phyloP scores from a whole-genome alignment of 2,888 invertebrate genomes.

The Adineta ricciae region DNA sequence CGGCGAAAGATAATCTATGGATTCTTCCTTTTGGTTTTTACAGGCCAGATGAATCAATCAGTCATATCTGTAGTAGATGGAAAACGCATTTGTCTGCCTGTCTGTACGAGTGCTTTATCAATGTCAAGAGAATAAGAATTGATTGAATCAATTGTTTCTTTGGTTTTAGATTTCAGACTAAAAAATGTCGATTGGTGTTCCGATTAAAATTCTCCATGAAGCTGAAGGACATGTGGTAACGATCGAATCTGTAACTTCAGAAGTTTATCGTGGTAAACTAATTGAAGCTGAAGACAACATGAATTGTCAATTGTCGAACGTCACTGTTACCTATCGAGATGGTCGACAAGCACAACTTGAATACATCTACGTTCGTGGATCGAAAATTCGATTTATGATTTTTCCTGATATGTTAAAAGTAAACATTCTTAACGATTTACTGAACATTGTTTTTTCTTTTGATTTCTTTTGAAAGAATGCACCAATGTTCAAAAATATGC shows the following conservation, averaged over 20 bases:
- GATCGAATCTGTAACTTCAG: conserved; percentile 93
- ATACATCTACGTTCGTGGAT: conserved; percentile 93
- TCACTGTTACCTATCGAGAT: conserved; percentile 83
- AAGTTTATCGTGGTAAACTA: conserved; percentile 88
- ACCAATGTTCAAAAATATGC: conserved; percentile 76
- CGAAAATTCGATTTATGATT: conserved; percentile 85
- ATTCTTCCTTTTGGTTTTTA: neutral
- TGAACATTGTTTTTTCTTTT: neutral
- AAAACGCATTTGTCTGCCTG: neutral
- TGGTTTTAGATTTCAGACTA: neutral
- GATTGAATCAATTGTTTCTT: too few species aligned
- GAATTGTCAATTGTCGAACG: conserved; percentile 91
- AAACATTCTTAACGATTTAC: neutral
- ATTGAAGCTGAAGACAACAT: conserved; percentile 99
- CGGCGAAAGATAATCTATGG: neutral
- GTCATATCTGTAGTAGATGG: neutral
- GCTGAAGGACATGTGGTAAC: conserved; percentile 98
- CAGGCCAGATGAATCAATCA: neutral
- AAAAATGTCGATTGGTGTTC: conserved; percentile 92
- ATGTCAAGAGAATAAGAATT: too few species aligned
- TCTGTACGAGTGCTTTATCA: neutral
- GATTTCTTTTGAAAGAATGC: conserved; percentile 52
- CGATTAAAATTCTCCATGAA: conserved; percentile 97
- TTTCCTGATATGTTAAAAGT: conserved; percentile 75
- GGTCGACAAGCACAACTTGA: conserved; percentile 84